Evolutionary conservation across 2,113 vertebrate genomes (phyloP), one percentile per base, ranked within the genome.

Genomic region (Dissostichus mawsoni): DNA sequence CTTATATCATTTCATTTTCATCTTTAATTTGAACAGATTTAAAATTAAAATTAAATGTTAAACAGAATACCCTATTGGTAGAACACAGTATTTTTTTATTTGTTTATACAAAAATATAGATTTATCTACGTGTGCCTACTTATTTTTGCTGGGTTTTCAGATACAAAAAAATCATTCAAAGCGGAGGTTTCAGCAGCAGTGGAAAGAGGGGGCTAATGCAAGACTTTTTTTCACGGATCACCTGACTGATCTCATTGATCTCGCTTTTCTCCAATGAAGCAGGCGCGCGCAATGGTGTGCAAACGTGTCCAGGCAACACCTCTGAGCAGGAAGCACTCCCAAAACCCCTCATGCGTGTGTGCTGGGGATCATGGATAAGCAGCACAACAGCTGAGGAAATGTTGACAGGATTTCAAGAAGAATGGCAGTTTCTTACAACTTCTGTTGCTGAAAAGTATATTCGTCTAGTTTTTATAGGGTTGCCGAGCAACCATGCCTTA

Each of bases 111-210:
- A 29, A 14, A 5, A 67, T 50, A 8, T 18, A 8, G 23, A 44
- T 11, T 44, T 45, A 47, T 61, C 61, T 8, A 68, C 9, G 5
- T 23, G 2, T 23, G 11, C 8, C 50, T n/a, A 2, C 6, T 48
- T 14, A 17, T 8, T 45, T 16, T 12, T 29, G 8, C 45, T 48
- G 17, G 36, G 11, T 47, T 9, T 33, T 41, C 48, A 20, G 59
- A 36, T 14, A 29, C 29, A 51, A 20, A 48, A 1, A 9, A 17
- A 33, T 12, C 11, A 71, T 17, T 41, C 18, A 44, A n/a, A 33
- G 41, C 33, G 73, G 25, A 29, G 7, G 13, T 69, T 89, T 92
- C 80, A 84, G 12, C 3, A 25, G 65, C 50, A 74, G 57, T 36
- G 77, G 50, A 84, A 77, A 86, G 84, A 11, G 12, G 10, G 50